phyloP scores from a whole-genome alignment of 2,888 invertebrate genomes.

The Eremobia ochroleuca region DNA sequence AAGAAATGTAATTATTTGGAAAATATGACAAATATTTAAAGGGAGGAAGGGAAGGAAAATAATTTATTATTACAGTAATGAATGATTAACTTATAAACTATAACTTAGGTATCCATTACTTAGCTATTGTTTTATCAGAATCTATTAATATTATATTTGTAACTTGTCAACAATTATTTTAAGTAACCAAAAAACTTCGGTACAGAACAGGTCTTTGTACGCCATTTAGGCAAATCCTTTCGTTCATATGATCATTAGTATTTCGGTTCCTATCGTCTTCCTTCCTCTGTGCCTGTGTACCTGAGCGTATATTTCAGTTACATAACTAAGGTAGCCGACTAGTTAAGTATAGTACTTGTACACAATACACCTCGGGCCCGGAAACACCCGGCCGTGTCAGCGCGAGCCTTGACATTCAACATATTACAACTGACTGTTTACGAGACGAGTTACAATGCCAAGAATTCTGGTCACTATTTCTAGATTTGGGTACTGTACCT shows the following conservation, averaged over 20 bases:
- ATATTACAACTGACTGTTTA: not conserved
- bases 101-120: not conserved
- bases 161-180: not conserved
- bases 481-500: not conserved
- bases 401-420: conserved; percentile 49
- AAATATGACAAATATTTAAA: not conserved
- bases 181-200: not conserved
- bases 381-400: conserved; percentile 4
- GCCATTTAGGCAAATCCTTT: not conserved
- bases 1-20: not conserved
- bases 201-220: not conserved
- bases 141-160: not conserved
- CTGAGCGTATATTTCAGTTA: not conserved
- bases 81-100: not conserved
- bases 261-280: too few relatives aligned
- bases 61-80: not conserved
- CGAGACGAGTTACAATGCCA: not conserved
- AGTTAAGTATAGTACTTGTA: not conserved
- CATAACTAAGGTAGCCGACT: not conserved
- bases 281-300: not conserved
- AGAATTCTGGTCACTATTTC: not conserved
- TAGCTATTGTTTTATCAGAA: not conserved
- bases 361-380: conserved; percentile 25
- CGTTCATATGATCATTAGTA: not conserved
- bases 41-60: conserved; percentile 8